Conservation (phyloP, 2,113 vertebrate genomes). For the Emydura subglobosa region DNA sequence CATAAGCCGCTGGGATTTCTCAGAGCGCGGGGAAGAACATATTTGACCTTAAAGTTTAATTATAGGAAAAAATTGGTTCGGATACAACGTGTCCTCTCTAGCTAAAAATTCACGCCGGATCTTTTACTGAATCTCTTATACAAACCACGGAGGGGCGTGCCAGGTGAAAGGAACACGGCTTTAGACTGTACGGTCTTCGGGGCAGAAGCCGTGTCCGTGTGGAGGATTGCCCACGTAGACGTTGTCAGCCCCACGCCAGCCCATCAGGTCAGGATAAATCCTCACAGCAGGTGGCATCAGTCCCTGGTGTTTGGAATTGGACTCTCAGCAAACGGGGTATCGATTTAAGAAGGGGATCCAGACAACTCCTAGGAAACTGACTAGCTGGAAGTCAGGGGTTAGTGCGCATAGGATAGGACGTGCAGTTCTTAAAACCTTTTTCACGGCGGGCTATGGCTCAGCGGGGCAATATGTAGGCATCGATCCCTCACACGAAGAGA, state of each 20-base stretch:
- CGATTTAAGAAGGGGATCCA: neutral
- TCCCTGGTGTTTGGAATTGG: neutral
- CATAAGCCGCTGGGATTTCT: conserved; percentile 63
- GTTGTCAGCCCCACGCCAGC: too few species aligned
- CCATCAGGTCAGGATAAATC: neutral
- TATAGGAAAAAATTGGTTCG: conserved; percentile 20
- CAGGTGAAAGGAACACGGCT: rapidly evolving
- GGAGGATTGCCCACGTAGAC: neutral
- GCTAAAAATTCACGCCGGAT: neutral
- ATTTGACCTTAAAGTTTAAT: conserved; percentile 55
- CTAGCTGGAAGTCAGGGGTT: neutral
- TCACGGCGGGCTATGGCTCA: neutral
- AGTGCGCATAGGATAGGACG: neutral
- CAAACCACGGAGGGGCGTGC: neutral
- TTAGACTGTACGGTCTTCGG: rapidly evolving
- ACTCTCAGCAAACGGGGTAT: too few species aligned
- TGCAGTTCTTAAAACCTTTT: neutral
- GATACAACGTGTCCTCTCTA: neutral
- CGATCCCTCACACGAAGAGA: neutral
- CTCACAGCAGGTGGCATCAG: neutral
- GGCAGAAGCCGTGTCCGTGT: neutral
- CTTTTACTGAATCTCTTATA: neutral
- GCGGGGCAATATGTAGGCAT: neutral
- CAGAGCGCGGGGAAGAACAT: conserved; percentile 58
- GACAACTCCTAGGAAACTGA: neutral